Conservation (phyloP, 2,888 invertebrate species). For the Scrobipalpa atriplicella region DNA sequence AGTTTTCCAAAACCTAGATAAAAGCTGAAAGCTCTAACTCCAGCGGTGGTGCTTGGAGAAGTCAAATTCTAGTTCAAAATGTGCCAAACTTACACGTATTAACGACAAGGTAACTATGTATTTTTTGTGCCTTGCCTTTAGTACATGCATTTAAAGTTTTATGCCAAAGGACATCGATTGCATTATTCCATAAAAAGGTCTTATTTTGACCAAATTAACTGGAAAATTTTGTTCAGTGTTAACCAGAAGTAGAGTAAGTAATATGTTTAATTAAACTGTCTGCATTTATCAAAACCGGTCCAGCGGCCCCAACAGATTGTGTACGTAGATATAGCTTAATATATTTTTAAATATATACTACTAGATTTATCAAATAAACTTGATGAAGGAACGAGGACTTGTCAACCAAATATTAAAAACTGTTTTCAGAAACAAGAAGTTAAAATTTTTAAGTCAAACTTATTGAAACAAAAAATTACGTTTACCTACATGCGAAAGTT, state of each 20-base stretch:
- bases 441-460: too few relatives aligned
- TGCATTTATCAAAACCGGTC: constrained; percentile 30
- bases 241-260: constrained; percentile 26
- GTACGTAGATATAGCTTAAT: constrained; percentile 5
- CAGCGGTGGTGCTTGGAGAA: too few relatives aligned
- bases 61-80: too few relatives aligned
- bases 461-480: too few relatives aligned
- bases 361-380: not conserved
- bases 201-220: constrained; percentile 9
- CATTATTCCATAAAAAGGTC: not conserved
- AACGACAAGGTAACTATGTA: too few relatives aligned
- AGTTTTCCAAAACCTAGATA: too few relatives aligned
- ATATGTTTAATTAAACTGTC: constrained; percentile 27
- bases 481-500: too few relatives aligned
- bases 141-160: too few relatives aligned
- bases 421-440: too few relatives aligned
- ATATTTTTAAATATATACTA: constrained; percentile 22
- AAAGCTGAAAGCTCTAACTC: too few relatives aligned
- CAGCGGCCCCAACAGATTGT: constrained; percentile 8
- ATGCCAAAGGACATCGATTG: not conserved
- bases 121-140: too few relatives aligned
- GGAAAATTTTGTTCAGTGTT: not conserved
- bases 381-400: not conserved
- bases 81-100: too few relatives aligned
- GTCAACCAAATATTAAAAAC: not conserved